Evolutionary conservation across 1,140 invertebrate species (phyloP), one percentile per base, ranked within the genome.

Genomic region (Camponotus pennsylvanicus): DNA sequence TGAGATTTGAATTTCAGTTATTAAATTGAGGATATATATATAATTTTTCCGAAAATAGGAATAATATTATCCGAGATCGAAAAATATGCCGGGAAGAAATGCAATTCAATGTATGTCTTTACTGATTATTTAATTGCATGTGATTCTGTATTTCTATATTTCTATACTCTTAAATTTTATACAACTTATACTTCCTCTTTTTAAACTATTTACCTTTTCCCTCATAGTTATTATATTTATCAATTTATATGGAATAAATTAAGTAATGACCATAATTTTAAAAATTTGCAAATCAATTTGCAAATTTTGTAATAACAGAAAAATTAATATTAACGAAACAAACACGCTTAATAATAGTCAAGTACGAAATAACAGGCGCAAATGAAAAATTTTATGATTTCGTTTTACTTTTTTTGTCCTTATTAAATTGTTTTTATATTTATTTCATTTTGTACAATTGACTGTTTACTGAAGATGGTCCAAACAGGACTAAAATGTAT

Each of bases 31-130:
- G 37, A 3, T n/a, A 42, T 32, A 15, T 7, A 75, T 13, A 75
- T 75, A 13, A 61, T 40, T 45, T 40, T 75, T 5, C 18, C 57
- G 15, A 61, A 7, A 77, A 61, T 61, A 78, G 11, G 13, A 37
- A 21, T 52, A 21, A 78, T 55, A 11, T n/a, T 32, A 67, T 40
- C 21, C 18, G 13, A 86, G 77, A 84, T 21, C 55, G 3, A 88
- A 87, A 52, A 91, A 92, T 92, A 93, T 93, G 92, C 77, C 37
- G 27, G 57, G 34, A 71, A 57, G 66, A 86, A 88, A 91, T 90
- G 85, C 42, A 84, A 82, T 89, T 87, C 52, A 69, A 88, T 59
- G 71, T 91, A 89, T 83, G 73, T 86, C 77, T 88, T 18, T 59
- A 71, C 18, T 75, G 42, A 82, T 66, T 73, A 57, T 76, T 76